Base-by-base conservation (phyloP, 2,113 vertebrate genomes). In the Gnathonemus echidnorhynchus region DNA sequence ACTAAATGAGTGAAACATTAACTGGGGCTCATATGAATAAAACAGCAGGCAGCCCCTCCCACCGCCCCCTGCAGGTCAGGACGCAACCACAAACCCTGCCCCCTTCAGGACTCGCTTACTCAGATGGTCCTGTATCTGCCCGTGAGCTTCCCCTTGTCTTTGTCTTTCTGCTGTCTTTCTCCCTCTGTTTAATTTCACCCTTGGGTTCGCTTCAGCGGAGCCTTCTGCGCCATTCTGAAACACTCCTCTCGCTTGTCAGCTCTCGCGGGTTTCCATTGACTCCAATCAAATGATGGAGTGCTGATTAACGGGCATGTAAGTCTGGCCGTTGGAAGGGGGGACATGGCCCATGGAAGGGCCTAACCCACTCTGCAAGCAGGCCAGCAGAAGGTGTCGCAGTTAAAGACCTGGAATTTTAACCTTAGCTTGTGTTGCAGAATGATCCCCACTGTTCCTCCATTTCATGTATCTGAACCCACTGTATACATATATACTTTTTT, bases 181-280 rank as follows among this genome's bases (percentile, higher is more conserved):
- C 35, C 92, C 91, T 91, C 92, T 92, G 94, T 95, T 94, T 96
- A 95, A 96, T 96, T 96, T 95, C 95, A 95, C 94, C 94, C 94
- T 93, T 94, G 95, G 94, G 94, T 95, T 91, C 93, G 88, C 94
- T 95, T 89, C 91, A 95, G 94, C 94, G 93, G 93, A 95, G 94
- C 91, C 91, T 91, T 93, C 94, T 93, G 94, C 92, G 93, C 93
- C 93, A 94, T 95, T 95, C 96, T 96, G 94, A 95, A 95, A 95
- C 93, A 94, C 94, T 95, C 94, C 94, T 95, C 95, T 95, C 94
- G 94, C 94, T 92, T 92, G 56, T 93, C 92, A 93, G 95, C 95
- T 95, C 93, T 93, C 92, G 88, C 90, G 89, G 91, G 93, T 95
- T 95, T 94, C 94, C 95, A 93, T 95, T 92, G 92, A 90, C 92